These are phyloP conservation scores for Macrostomum cliftonense DNA, from an alignment of 2,888 invertebrate species.

Conservation along the genomic window DNA sequence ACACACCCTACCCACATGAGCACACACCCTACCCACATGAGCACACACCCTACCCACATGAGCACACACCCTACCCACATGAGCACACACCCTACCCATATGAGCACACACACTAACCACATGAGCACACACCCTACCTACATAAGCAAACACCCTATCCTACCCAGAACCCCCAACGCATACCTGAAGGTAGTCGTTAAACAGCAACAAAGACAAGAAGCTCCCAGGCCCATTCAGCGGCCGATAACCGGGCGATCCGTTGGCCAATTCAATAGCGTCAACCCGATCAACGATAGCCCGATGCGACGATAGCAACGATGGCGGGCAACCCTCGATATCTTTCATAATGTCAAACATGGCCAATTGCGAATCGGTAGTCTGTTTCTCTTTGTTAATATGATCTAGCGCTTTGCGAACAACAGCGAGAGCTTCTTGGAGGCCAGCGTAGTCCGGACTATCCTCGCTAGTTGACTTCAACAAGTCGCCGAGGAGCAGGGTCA, in stretches of 20 bases:
- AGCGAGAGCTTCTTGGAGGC: slow-evolving; percentile 63
- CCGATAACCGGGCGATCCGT: slow-evolving; percentile 21
- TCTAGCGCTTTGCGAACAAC: slow-evolving; percentile 76
- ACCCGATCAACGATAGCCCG: slow-evolving; percentile 67
- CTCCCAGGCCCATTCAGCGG: slow-evolving; percentile 63
- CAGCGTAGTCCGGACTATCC: slow-evolving; percentile 64
- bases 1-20: too few relatives aligned
- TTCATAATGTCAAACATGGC: slow-evolving; percentile 91
- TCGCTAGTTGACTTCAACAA: slow-evolving; percentile 75
- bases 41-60: too few relatives aligned
- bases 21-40: too few relatives aligned
- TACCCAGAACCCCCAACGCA: background rate
- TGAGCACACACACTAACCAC: too few relatives aligned
- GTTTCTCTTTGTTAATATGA: slow-evolving; percentile 88
- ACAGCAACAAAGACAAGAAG: slow-evolving; percentile 68
- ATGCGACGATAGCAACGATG: slow-evolving; percentile 76
- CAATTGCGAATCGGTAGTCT: slow-evolving; percentile 81
- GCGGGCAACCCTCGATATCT: slow-evolving; percentile 89
- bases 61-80: too few relatives aligned
- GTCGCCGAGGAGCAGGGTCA: slow-evolving; percentile 77
- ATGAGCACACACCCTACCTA: too few relatives aligned
- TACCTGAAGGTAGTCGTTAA: slow-evolving; percentile 81
- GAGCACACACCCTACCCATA: too few relatives aligned
- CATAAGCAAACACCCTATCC: too few relatives aligned
- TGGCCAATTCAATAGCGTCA: slow-evolving; percentile 62